phyloP scores from a whole-genome alignment of 2,113 vertebrate genomes.

The Corythornis madagascariensis region DNA sequence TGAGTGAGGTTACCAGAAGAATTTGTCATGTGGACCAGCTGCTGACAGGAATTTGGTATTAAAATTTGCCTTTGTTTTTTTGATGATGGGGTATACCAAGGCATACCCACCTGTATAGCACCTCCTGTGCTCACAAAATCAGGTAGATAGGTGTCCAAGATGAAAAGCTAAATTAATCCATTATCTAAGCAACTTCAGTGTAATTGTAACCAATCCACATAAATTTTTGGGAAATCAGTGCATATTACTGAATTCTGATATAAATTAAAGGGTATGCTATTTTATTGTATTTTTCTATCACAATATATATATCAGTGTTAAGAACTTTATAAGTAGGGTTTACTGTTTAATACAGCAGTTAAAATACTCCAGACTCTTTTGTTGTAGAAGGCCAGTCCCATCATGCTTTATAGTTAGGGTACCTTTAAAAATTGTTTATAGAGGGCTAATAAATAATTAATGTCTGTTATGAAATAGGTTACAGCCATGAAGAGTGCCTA shows the following conservation, averaged over 20 bases:
- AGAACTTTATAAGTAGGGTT: background rate
- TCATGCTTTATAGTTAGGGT: conserved; percentile 3
- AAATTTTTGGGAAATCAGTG: background rate
- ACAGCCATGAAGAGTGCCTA: background rate
- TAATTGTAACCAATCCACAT: background rate
- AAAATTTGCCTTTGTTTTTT: background rate
- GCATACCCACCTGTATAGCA: background rate
- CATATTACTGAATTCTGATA: background rate
- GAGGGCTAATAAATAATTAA: conserved; percentile 49
- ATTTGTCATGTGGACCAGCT: background rate
- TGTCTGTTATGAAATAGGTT: conserved; percentile 49
- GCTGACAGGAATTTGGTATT: background rate
- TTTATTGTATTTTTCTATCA: background rate
- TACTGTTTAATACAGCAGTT: background rate
- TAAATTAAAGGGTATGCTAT: background rate
- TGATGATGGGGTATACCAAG: background rate
- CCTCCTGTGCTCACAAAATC: background rate
- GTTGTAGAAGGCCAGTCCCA: background rate
- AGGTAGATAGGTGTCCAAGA: background rate
- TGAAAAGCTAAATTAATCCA: background rate
- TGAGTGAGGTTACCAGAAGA: background rate
- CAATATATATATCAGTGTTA: background rate
- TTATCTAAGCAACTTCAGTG: background rate
- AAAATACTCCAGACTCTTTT: background rate
- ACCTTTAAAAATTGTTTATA: conserved; percentile 60